Evolutionary conservation across 1,140 invertebrate species (phyloP), one percentile per base, ranked within the genome.

Genomic region (Micrasema longulum): DNA sequence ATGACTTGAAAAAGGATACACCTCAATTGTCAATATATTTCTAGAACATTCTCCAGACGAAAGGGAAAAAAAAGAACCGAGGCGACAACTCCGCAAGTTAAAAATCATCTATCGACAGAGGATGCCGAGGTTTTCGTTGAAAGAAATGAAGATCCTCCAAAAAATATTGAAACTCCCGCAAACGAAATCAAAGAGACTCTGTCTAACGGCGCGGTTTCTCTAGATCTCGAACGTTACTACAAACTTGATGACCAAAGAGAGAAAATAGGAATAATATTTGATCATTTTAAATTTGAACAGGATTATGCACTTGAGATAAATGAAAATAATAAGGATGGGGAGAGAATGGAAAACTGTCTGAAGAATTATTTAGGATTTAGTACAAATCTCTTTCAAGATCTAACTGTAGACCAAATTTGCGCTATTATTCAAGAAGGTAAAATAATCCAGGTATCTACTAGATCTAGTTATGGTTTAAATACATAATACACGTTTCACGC

Each of bases 221-320:
- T n/a, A n/a, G n/a, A n/a, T n/a, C n/a, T n/a, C n/a, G 20, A 60
- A 2, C 57, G 18, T 2, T 63, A 38, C 14, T 63, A 63, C 26
- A 41, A 18, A 38, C 18, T 63, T 20, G 36, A 43, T 16, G 36
- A 41, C 43, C 9, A 23, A 36, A 14, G 38, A 63, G 18, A 41
- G 10, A 63, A 63, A 22, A 10, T 63, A 14, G 57, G 35, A 6
- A 20, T 63, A 12, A 63, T 63, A 41, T 63, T 63, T 10, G 43
- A 63, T 12, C 57, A 63, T 5, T 4, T 1, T 3, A 20, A 63
- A n/a, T 63, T 41, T 45, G n/a, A 23, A 36, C 12, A 2, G 0
- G 7, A 43, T 11, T n/a, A 4, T 1, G 0, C 36, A 1, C 1
- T 10, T 20, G 3, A 23, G n/a, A 63, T 36, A 63, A 7, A 47